A percentile compares a stretch with the other conserved stretches of the same genome.
phyloP scores from a whole-genome alignment of 2,113 vertebrate genomes.

The Gymnobelideus leadbeateri region DNA sequence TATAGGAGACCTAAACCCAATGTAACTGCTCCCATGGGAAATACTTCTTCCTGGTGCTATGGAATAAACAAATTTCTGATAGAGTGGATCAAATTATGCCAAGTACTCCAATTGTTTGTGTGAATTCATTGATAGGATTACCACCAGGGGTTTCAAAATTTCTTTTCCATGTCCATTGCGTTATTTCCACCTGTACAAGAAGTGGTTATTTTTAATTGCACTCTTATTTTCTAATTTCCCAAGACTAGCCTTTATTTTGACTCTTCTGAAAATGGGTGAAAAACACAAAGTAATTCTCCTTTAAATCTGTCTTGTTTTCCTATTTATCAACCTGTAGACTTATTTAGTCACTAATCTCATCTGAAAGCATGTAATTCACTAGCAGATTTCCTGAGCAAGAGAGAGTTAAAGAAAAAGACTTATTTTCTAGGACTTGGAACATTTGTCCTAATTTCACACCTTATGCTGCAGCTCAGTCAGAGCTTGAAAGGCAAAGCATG shows the following conservation, averaged over 20 bases:
- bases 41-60: constrained; percentile 10
- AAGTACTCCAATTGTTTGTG: not conserved
- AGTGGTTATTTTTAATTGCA: not conserved
- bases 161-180: not conserved
- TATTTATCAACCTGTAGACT: constrained; percentile 76
- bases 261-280: constrained; percentile 70
- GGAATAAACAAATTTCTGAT: not conserved
- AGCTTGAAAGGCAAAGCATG: constrained; percentile 20
- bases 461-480: constrained; percentile 67
- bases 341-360: constrained; percentile 71
- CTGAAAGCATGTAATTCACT: constrained; percentile 69
- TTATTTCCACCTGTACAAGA: not conserved
- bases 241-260: constrained; percentile 52
- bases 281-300: constrained; percentile 47
- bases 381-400: constrained; percentile 72
- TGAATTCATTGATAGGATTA: not conserved
- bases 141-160: not conserved
- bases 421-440: constrained; percentile 74
- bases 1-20: not conserved
- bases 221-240: not conserved
- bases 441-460: constrained; percentile 71
- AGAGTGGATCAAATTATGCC: not conserved
- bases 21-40: not conserved
- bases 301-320: constrained; percentile 60
- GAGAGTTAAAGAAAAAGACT: constrained; percentile 72